Evolutionary conservation across 2,113 vertebrate genomes (phyloP), one percentile per base, ranked within the genome.

Genomic region (Hemichromis elongatus): DNA sequence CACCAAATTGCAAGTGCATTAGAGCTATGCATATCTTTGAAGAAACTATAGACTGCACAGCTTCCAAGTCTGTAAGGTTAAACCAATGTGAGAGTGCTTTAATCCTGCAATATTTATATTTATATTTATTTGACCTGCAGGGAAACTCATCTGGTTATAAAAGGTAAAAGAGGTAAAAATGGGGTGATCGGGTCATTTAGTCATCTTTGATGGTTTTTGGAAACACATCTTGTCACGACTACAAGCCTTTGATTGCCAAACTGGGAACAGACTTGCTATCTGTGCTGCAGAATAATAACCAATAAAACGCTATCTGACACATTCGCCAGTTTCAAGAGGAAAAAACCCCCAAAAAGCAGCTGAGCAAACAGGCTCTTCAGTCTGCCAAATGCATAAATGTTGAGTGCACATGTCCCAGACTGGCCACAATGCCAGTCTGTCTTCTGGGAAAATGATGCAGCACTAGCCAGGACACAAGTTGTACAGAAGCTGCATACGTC

Each of bases 311-410:
- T 54, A 80, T 87, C 85, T 91, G 35, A 4, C 86, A 80, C 88
- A 86, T 89, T 91, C 16, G 47, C 70, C 88, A 87, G 52, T 88
- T 92, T 88, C 37, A 47, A 80, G 59, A 28, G 30, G 37, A 88
- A 78, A 91, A 81, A 78, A 18, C n/a, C 59, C 35, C 19, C 11
- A 14, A 68, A 37, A 42, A 78, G 84, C 90, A 95, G 93, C 89
- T 95, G 93, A 90, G 75, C 87, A 93, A 91, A 94, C 89, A 93
- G 50, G 50, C 77, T 63, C 53, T 82, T 50, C 77, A 81, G 68
- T 85, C 86, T 94, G 91, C 89, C 85, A 90, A 90, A 90, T 33
- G 68, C 84, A 88, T 59, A 85, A 61, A 83, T 77, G 86, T 52
- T 83, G 45, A 89, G 84, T 47, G 66, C 81, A 88, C 80, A 81